Evolutionary conservation across 1,140 invertebrate species (phyloP).

Genomic region (Semibalanus balanoides): DNA sequence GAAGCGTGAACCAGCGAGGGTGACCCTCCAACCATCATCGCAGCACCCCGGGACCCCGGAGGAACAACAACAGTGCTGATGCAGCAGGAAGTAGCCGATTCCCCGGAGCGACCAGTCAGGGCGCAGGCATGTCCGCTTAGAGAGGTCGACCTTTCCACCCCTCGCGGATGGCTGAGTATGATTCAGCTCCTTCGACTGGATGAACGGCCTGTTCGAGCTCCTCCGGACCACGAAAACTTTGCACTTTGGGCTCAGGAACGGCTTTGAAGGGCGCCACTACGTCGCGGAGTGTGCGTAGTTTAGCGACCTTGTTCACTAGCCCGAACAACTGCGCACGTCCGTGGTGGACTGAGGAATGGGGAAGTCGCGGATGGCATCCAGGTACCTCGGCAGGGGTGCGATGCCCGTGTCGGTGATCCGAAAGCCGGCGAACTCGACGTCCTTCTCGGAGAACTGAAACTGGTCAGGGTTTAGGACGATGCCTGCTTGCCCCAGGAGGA

Average conservation of each 20-base stretch:
- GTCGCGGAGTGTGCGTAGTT: not conserved
- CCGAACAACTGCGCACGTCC: not conserved
- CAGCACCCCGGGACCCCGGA: slow-evolving; percentile 12
- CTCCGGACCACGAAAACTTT: not conserved
- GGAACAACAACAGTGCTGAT: slow-evolving; percentile 11
- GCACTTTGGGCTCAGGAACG: not conserved
- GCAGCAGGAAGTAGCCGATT: slow-evolving; percentile 12
- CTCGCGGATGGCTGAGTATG: not conserved
- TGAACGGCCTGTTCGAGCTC: not conserved
- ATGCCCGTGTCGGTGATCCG: not conserved
- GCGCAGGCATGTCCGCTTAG: not conserved
- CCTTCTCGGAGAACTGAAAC: not conserved
- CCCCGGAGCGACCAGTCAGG: slow-evolving; percentile 8
- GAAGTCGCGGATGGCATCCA: not conserved
- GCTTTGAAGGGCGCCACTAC: not conserved
- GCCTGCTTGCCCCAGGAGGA: not conserved
- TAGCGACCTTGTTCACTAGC: not conserved
- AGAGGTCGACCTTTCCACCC: not conserved
- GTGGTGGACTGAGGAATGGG: not conserved
- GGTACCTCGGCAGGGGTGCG: not conserved
- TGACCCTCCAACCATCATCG: slow-evolving; percentile 3
- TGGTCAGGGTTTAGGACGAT: not conserved
- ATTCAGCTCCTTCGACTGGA: not conserved
- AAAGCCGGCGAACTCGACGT: not conserved
- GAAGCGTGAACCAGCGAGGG: slow-evolving; percentile 9